Conservation (phyloP, 2,113 vertebrate genomes). For the Pachycephala philippinensis region DNA sequence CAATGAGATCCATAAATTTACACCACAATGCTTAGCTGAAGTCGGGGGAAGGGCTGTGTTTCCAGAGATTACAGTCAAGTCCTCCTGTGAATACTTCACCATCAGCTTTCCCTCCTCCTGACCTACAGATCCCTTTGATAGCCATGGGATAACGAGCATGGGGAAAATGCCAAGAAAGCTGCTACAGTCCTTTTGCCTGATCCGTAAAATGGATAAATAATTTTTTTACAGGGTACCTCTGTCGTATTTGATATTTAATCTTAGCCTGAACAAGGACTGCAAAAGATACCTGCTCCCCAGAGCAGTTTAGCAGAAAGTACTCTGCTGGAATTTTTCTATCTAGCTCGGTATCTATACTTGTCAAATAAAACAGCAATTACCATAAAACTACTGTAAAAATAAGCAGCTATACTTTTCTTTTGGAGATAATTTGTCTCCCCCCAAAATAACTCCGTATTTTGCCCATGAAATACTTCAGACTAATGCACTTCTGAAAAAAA, state of each 20-base stretch:
- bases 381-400: constrained; percentile 13
- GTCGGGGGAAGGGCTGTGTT: background rate
- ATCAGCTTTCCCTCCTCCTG: background rate
- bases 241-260: background rate
- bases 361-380: background rate
- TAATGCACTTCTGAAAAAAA: constrained; percentile 45
- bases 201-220: background rate
- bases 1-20: background rate
- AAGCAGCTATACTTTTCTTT: background rate
- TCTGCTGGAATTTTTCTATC: background rate
- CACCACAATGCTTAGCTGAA: background rate
- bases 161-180: background rate
- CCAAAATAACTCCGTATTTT: constrained; percentile 26
- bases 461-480: constrained; percentile 5
- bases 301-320: background rate
- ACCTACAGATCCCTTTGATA: background rate
- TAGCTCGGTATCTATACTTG: background rate
- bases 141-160: fast-evolving
- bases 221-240: background rate
- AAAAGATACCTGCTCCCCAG: background rate
- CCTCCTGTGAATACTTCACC: background rate
- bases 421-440: background rate
- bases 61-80: background rate
- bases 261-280: background rate
- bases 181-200: background rate